phyloP scores from a whole-genome alignment of 2,797 vertebrate genomes.

The Vireo griseus region DNA sequence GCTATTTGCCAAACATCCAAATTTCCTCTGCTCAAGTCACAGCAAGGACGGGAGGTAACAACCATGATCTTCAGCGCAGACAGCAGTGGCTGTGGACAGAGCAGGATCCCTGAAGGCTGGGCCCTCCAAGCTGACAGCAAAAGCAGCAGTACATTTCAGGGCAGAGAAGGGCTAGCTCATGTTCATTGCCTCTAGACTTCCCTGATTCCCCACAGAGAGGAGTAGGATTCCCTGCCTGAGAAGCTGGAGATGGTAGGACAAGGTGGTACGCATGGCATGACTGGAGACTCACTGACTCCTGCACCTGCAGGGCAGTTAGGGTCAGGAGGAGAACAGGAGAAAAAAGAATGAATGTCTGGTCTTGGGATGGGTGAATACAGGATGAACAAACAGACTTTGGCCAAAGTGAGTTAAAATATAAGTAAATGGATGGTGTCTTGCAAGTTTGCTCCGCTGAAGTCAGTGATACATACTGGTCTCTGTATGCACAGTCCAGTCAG shows the following conservation, averaged over 20 bases:
- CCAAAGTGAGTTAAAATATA: neutral
- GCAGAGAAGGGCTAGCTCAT: neutral
- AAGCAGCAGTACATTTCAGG: neutral
- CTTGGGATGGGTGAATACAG: neutral
- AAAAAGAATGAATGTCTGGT: neutral
- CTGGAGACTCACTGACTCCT: neutral
- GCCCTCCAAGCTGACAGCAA: neutral
- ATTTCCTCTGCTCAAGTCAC: neutral
- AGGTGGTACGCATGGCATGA: accelerated
- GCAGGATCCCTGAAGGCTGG: neutral
- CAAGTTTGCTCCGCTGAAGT: neutral
- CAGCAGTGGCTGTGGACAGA: neutral
- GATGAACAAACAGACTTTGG: neutral
- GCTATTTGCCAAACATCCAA: neutral
- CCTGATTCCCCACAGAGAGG: neutral
- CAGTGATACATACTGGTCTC: neutral
- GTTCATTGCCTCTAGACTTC: neutral
- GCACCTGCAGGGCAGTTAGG: accelerated
- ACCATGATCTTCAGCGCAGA: neutral
- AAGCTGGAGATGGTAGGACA: neutral
- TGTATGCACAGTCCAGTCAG: neutral
- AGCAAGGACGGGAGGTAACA: neutral
- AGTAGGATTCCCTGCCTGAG: neutral
- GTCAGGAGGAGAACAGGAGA: neutral
- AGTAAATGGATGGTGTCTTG: neutral